Percentiles rank a stretch among this genome's conserved stretches.
Evolutionary conservation across 2,888 invertebrate species (phyloP).

Genomic region (Oscheius onirici): DNA sequence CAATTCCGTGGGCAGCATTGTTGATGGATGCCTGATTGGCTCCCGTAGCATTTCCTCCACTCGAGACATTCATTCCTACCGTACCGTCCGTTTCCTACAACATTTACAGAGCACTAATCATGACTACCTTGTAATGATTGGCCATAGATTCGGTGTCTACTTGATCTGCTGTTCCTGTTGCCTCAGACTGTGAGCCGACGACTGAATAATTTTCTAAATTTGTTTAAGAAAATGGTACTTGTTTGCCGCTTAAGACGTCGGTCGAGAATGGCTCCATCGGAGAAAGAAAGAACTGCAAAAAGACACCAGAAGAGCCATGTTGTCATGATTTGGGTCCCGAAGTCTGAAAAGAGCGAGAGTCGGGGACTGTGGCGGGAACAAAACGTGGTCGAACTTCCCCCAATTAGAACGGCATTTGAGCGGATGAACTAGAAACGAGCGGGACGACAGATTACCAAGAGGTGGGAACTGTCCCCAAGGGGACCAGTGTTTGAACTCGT

Average conservation of each 20-base stretch:
- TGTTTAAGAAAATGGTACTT: neutral
- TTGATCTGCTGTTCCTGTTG: conserved; percentile 48
- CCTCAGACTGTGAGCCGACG: conserved; percentile 45
- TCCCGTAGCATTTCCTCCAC: conserved; percentile 56
- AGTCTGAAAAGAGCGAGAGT: conserved; percentile 5
- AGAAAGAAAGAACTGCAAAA: neutral
- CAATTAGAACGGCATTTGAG: conserved; percentile 30
- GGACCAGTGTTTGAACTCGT: too few relatives aligned
- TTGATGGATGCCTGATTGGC: conserved; percentile 37
- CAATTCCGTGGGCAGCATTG: conserved; percentile 43
- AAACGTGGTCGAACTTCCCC: conserved; percentile 13
- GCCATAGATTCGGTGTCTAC: conserved; percentile 49
- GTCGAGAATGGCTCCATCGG: conserved; percentile 3
- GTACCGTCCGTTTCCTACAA: conserved; percentile 46
- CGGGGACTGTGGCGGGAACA: neutral
- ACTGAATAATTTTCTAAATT: too few relatives aligned
- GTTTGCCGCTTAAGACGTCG: conserved; percentile 10
- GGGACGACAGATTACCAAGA: conserved; percentile 5
- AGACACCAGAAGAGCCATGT: neutral
- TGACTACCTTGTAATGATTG: conserved; percentile 47
- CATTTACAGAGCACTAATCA: neutral
- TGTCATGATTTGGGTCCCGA: neutral
- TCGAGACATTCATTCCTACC: conserved; percentile 57
- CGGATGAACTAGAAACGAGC: conserved; percentile 23
- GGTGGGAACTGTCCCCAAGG: too few relatives aligned